Base-by-base conservation (phyloP, 2,888 invertebrate species). In the Pyrrhia umbra region DNA sequence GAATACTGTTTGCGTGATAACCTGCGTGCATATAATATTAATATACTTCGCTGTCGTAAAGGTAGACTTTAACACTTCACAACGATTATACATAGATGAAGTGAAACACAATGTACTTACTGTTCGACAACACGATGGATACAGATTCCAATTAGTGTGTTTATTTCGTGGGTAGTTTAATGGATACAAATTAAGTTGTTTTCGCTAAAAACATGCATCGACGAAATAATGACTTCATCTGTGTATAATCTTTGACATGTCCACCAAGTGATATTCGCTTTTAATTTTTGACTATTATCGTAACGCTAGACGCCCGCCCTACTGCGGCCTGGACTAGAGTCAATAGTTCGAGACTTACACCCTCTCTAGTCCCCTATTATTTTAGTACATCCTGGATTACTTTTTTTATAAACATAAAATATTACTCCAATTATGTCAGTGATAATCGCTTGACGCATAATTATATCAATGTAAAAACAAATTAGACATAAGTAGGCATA, bases 401-500 rank as follows among this genome's bases (percentile, higher is more conserved):
- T 59, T 79, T 77, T 79, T 77, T 63, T 52, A 68, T 63, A 69
- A 76, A 70, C 64, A 58, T 56, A 43, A 70, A 77, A 79, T 57
- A 60, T 59, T 76, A 72, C 57, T 74, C 67, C 73, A 67, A 80
- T 74, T 80, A 80, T 74, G 77, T 71, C 80, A 80, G 82, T 85
- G 83, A 80, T 77, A 60, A 77, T 77, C 57, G 73, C 78, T 76
- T 79, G 66, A 79, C 68, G 68, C 74, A 69, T 80, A 34, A 34
- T 34, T 34, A 82, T 85, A 85, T 85, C 80, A 80, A 80, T 89
- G 86, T 87, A 86, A 86, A 90, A 90, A 90, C 88, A 91, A 91
- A 90, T 88, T 90, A 89, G 86, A 62, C 75, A 49, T 92, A 92
- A 90, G 89, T 92, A 91, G 89, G 84, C 86, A 80, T 84, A 87